Conservation (phyloP, 2,888 invertebrate species). For the Ditylenchus weischeri region DNA sequence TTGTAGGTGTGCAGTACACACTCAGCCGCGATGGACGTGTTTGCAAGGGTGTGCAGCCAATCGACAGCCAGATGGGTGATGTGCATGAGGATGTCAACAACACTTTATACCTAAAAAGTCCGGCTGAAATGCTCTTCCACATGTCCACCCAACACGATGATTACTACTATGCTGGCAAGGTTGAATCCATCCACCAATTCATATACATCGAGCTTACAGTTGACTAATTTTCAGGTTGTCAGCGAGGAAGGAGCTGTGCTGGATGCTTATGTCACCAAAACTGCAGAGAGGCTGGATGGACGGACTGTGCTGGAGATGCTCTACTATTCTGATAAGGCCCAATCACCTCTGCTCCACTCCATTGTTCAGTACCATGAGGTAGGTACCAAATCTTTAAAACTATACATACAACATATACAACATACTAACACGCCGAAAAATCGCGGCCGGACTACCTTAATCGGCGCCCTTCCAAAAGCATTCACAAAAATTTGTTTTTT, state of each 20-base stretch:
- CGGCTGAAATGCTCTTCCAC: slow-evolving; percentile 8
- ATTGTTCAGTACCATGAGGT: slow-evolving; percentile 14
- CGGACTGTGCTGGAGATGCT: slow-evolving; percentile 1
- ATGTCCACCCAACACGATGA: not conserved
- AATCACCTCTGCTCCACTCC: slow-evolving; percentile 13
- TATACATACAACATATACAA: not conserved
- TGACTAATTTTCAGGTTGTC: slow-evolving; percentile 3
- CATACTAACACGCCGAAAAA: not conserved
- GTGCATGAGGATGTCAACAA: not conserved
- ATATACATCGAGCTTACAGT: not conserved
- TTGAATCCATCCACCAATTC: not conserved
- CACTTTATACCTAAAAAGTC: slow-evolving; percentile 1
- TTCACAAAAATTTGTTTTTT: too few relatives aligned
- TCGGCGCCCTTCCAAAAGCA: too few relatives aligned
- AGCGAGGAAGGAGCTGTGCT: not conserved
- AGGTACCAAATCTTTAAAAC: not conserved
- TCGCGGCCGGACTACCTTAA: too few relatives aligned
- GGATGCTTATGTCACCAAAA: slow-evolving; percentile 3
- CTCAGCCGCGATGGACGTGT: slow-evolving; percentile 1
- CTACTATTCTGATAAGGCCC: not conserved
- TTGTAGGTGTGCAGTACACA: slow-evolving; percentile 12
- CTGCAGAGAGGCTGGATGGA: not conserved
- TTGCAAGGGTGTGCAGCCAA: slow-evolving; percentile 10
- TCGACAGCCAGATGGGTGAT: slow-evolving; percentile 15
- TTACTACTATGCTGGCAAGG: slow-evolving; percentile 14